phyloP scores from a whole-genome alignment of 1,140 invertebrate genomes.

The Trachelipus rathkii region DNA sequence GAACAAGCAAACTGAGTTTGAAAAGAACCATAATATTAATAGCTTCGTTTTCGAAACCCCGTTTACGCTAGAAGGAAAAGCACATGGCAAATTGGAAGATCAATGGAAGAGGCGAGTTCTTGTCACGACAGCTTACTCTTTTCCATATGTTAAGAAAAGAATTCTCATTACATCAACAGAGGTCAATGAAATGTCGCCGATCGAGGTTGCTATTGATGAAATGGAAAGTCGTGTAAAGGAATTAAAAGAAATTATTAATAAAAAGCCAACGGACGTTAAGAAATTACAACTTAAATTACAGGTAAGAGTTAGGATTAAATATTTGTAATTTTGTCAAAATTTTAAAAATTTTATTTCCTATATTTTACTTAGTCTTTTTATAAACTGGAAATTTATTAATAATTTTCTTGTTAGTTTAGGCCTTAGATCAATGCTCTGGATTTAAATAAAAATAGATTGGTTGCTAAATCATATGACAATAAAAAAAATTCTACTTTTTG shows the following conservation, averaged over 20 bases:
- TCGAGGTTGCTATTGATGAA: conserved; percentile 90
- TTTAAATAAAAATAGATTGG: no score
- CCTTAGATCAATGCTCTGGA: no score
- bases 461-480: no score
- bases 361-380: no score
- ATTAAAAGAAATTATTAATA: conserved; percentile 75
- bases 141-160: conserved; percentile 88
- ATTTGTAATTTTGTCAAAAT: not conserved
- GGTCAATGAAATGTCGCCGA: conserved; percentile 74
- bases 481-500: no score
- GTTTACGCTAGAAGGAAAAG: conserved; percentile 74
- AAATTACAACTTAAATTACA: conserved; percentile 84
- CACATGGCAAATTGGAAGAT: conserved; percentile 73
- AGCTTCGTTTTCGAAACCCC: conserved; percentile 90
- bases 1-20: conserved; percentile 67
- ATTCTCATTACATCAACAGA: conserved; percentile 64
- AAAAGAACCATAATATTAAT: conserved; percentile 78
- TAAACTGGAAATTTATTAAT: no score
- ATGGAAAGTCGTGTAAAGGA: conserved; percentile 80
- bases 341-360: not conserved
- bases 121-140: conserved; percentile 73
- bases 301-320: conserved; percentile 56
- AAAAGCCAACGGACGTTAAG: conserved; percentile 74
- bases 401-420: no score
- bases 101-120: conserved; percentile 84